Conservation (phyloP, 2,888 invertebrate species). For the Pollenia amentaria region DNA sequence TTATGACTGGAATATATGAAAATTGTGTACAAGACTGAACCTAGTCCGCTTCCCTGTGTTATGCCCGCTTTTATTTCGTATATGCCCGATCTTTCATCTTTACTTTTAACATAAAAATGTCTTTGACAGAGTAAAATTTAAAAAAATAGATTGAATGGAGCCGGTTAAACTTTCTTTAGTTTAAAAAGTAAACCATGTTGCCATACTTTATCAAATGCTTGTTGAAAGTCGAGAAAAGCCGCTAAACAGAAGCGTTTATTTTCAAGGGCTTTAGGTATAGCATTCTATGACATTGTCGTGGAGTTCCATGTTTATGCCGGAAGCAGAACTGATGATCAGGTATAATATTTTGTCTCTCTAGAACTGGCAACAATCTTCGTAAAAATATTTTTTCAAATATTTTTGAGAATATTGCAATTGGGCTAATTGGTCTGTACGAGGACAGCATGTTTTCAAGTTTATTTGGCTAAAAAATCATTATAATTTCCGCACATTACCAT, state of each 20-base stretch:
- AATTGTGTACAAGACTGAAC: too few relatives aligned
- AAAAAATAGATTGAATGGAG: neutral
- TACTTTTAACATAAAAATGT: too few relatives aligned
- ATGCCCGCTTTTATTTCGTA: constrained; percentile 19
- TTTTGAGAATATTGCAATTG: neutral
- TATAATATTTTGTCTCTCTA: too few relatives aligned
- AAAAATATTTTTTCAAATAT: too few relatives aligned
- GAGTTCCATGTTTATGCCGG: too few relatives aligned
- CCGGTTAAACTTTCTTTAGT: neutral
- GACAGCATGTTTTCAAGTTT: neutral
- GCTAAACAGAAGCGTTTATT: constrained; percentile 38
- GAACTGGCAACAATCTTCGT: too few relatives aligned
- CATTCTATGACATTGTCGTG: constrained; percentile 47
- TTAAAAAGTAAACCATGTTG: constrained; percentile 46
- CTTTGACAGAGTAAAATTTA: constrained; percentile 4
- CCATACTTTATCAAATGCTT: constrained; percentile 58
- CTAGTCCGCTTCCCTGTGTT: constrained; percentile 13
- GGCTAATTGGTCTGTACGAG: neutral
- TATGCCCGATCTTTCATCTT: neutral
- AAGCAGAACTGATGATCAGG: too few relatives aligned
- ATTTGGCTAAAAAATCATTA: neutral
- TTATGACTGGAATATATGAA: too few relatives aligned
- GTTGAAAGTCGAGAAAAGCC: constrained; percentile 49
- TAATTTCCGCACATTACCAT: constrained; percentile 4
- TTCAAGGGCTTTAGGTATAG: constrained; percentile 30